Base-by-base conservation (phyloP, 2,888 invertebrate genomes). In the Hesperia comma region DNA sequence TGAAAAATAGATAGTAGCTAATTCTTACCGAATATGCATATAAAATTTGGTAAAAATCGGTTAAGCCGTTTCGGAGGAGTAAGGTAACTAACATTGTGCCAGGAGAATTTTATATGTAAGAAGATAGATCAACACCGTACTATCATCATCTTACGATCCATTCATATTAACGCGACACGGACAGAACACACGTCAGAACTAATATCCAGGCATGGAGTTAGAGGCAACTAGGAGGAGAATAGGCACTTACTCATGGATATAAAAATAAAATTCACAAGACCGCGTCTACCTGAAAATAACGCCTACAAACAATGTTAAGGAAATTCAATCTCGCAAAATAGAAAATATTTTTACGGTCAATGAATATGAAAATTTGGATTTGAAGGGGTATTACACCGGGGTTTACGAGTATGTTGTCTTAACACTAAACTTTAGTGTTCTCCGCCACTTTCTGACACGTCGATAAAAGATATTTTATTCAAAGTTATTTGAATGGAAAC, bases 321-420 rank as follows among this genome's bases (percentile, higher is more conserved):
- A 80, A 88, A 88, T 89, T 90, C 89, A 90, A 90, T 90, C 88
- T 90, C 84, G 78, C 85, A 85, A 87, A 89, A 90, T 87, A 90
- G 88, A 86, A 88, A 88, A 90, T 86, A 87, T 87, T 87, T 90
- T 88, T 90, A 89, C 88, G 88, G 88, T 85, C 89, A 88, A 88
- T 90, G 88, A 86, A 88, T 90, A 90, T 84, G 85, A 87, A 88
- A 89, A 83, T 85, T 85, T 87, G 83, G 83, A 84, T 84, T 79
- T 79, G 81, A 77, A 70, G 76, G 70, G 71, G 67, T 74, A 73
- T 74, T 75, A 77, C 75, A 72, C 69, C 71, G 76, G 75, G 77
- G 74, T 81, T 84, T 81, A 64, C 64, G 58, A 64, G 58, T 58
- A 81, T 79, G 79, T 76, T 79, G 78, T 83, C 80, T 85, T 82